Evolutionary conservation across 1,140 invertebrate species (phyloP).

Genomic region (Spodoptera frugiperda): DNA sequence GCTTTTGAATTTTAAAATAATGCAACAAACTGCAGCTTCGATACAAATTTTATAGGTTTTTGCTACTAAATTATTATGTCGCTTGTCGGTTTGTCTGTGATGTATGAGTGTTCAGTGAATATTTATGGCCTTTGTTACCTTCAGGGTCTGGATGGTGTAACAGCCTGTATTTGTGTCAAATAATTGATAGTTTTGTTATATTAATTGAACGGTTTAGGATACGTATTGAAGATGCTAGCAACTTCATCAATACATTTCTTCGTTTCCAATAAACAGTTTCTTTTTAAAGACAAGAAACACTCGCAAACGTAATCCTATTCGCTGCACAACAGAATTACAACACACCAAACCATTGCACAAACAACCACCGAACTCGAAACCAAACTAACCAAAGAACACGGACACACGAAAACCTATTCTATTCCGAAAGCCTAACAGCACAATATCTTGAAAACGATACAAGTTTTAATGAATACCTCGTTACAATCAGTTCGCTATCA

Average conservation of each 20-base stretch:
- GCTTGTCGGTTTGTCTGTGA: constrained; percentile 6
- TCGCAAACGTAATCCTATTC: too few species aligned
- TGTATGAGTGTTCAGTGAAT: constrained; percentile 22
- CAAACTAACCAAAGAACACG: neutral
- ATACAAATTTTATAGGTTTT: constrained; percentile 34
- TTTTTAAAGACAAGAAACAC: too few species aligned
- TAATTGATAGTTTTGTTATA: too few species aligned
- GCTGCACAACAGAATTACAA: too few species aligned
- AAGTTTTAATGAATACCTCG: constrained; percentile 38
- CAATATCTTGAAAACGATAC: constrained; percentile 16
- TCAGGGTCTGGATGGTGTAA: neutral
- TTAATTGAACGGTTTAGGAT: too few species aligned
- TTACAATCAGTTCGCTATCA: constrained; percentile 41
- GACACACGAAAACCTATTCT: neutral
- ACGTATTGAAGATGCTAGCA: too few species aligned
- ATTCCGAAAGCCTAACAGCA: neutral
- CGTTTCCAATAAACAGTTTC: too few species aligned
- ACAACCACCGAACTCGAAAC: neutral
- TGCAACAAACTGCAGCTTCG: constrained; percentile 26
- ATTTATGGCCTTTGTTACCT: constrained; percentile 26
- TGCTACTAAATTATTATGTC: constrained; percentile 36
- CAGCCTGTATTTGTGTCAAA: neutral
- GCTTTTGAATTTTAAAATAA: constrained; percentile 35
- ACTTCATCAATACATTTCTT: too few species aligned
- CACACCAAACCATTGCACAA: too few species aligned